These are phyloP conservation scores for Pseudanteris insignis DNA, from an alignment of 2,888 invertebrate genomes.

Conservation along the genomic window DNA sequence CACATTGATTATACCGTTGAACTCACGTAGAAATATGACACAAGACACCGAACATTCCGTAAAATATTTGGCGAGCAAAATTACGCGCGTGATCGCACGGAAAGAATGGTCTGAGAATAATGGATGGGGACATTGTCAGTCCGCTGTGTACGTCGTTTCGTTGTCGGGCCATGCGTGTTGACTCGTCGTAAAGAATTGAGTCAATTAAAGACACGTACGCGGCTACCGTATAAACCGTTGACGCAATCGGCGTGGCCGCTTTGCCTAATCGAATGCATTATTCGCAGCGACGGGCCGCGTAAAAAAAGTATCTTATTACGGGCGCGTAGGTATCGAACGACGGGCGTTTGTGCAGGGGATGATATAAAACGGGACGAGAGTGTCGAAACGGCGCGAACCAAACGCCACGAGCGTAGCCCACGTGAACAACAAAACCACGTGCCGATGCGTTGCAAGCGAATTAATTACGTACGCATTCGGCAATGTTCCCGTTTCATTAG, in stretches of 20 bases:
- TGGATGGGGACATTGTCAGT: no score
- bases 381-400: constrained; percentile 39
- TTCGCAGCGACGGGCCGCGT: constrained; percentile 40
- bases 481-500: no score
- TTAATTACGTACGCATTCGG: constrained; percentile 8
- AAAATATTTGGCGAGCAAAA: no score
- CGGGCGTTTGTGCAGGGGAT: constrained; percentile 46
- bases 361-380: constrained; percentile 41
- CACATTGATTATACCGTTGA: no score
- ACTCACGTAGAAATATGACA: no score
- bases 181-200: not conserved
- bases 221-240: constrained; percentile 34
- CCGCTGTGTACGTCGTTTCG: no score
- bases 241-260: constrained; percentile 46
- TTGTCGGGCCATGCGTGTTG: no score
- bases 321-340: constrained; percentile 48
- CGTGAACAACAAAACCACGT: constrained; percentile 14
- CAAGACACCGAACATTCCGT: no score
- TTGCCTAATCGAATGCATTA: constrained; percentile 49
- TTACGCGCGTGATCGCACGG: no score
- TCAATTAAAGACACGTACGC: constrained; percentile 13
- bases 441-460: constrained; percentile 8
- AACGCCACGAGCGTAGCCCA: constrained; percentile 20
- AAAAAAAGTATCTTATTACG: constrained; percentile 43
- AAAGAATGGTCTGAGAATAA: no score